phyloP scores from a whole-genome alignment of 1,140 invertebrate genomes.

The Wasmannia auropunctata region DNA sequence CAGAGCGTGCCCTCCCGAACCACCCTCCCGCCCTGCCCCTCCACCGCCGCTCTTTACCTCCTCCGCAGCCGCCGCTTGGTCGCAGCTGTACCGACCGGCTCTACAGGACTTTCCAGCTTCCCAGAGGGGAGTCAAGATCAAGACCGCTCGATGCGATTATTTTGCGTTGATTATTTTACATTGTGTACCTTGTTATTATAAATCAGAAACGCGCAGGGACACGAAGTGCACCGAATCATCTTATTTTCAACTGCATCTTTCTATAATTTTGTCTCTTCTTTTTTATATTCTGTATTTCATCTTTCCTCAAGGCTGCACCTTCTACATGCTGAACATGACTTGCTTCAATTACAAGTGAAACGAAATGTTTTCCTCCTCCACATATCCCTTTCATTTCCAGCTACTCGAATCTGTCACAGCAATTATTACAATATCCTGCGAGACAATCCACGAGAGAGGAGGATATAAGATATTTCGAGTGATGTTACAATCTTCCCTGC shows the following conservation, averaged over 20 bases:
- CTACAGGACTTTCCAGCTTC: constrained; percentile 73
- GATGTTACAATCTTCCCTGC: constrained; percentile 46
- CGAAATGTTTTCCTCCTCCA: not conserved
- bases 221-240: not conserved
- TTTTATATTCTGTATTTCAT: not conserved
- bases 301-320: not conserved
- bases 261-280: no score
- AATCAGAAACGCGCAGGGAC: not conserved
- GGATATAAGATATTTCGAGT: constrained; percentile 40
- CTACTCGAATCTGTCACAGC: constrained; percentile 28
- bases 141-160: constrained; percentile 44
- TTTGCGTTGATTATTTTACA: constrained; percentile 42
- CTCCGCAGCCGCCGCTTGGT: constrained; percentile 46
- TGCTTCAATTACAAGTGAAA: not conserved
- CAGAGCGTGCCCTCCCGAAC: not conserved
- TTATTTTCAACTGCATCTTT: not conserved
- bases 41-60: constrained; percentile 65
- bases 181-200: constrained; percentile 15
- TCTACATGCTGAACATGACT: not conserved
- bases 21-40: not conserved
- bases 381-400: not conserved
- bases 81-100: constrained; percentile 55
- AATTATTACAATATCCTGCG: constrained; percentile 30
- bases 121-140: constrained; percentile 58
- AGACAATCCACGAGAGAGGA: constrained; percentile 34